Conservation (phyloP, 2,797 vertebrate genomes). For the Hoplostethus mediterraneus region DNA sequence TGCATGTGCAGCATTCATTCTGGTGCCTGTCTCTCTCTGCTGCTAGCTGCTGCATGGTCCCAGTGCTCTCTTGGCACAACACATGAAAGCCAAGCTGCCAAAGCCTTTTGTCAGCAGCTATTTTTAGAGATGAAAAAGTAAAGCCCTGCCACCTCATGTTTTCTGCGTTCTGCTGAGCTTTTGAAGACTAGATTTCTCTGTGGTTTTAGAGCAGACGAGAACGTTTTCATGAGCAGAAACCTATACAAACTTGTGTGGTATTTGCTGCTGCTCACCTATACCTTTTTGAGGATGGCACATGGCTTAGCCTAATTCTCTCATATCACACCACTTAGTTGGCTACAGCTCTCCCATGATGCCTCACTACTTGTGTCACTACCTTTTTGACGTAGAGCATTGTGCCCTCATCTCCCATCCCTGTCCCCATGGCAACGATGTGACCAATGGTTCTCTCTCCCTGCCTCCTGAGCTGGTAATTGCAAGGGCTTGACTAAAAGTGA, state of each 20-base stretch:
- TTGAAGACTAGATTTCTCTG: constrained; percentile 17
- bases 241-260: neutral
- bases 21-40: constrained; percentile 30
- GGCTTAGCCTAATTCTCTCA: constrained; percentile 34
- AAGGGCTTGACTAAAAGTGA: constrained; percentile 42
- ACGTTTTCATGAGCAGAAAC: neutral
- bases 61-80: constrained; percentile 58
- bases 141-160: constrained; percentile 38
- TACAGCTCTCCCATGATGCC: constrained; percentile 41
- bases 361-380: constrained; percentile 43
- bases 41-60: constrained; percentile 57
- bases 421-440: constrained; percentile 81
- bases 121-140: constrained; percentile 69
- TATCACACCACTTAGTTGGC: constrained; percentile 28
- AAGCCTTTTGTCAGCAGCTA: constrained; percentile 70
- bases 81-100: constrained; percentile 65
- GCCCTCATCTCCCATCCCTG: constrained; percentile 63
- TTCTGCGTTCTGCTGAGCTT: constrained; percentile 23
- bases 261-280: constrained; percentile 13
- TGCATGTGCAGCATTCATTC: constrained; percentile 34
- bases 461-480: constrained; percentile 54
- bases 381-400: constrained; percentile 52
- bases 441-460: constrained; percentile 53
- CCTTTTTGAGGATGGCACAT: neutral
- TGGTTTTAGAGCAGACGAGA: constrained; percentile 8